Base-by-base conservation (phyloP, 2,113 vertebrate genomes). In the Bubo blakistoni region DNA sequence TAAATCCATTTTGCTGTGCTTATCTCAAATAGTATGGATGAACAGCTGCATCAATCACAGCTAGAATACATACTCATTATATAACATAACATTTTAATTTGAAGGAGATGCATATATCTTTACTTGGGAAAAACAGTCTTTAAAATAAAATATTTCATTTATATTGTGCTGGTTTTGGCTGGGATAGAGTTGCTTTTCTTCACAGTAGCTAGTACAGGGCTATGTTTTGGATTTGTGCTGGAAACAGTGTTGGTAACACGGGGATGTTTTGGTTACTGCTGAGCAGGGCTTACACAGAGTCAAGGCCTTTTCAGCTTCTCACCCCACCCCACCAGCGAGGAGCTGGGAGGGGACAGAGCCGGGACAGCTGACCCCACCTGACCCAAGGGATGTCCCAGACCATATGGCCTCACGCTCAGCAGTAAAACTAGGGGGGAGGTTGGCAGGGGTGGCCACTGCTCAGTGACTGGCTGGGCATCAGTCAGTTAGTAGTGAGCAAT, bases 401-500 rank as follows among this genome's bases (percentile, higher is more conserved):
- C 46, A 21, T 47, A 47, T 47, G 46, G 46, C 3, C 9, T 47
- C 46, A 47, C 11, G 20, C 46, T 47, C 46, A 47, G 46, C 46
- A 47, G 11, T 51, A 58, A 26, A 67, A 57, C 29, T 11, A 20
- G 26, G 22, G 29, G 25, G 10, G 0, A 54, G 14, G 19, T 1
- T 63, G 71, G 16, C 26, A 21, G 27, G 9, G 46, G 46, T 20
- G 38, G 1, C 14, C 29, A 7, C 30, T 20, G 32, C 34, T 32
- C 1, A 0, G 29, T 54, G 32, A 62, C 38, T 24, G 32, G 38
- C 47, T 63, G 22, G 7, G 49, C 49, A 66, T 29, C 3, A 0
- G n/a, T 32, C 1, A 0, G 46, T 7, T 70, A 14, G 38, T 20
- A 29, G 34, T 34, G 12, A 71, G n/a, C 7, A 61, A 10, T 15